Evolutionary conservation across 1,140 invertebrate species (phyloP).

Genomic region (Drusus annulatus): DNA sequence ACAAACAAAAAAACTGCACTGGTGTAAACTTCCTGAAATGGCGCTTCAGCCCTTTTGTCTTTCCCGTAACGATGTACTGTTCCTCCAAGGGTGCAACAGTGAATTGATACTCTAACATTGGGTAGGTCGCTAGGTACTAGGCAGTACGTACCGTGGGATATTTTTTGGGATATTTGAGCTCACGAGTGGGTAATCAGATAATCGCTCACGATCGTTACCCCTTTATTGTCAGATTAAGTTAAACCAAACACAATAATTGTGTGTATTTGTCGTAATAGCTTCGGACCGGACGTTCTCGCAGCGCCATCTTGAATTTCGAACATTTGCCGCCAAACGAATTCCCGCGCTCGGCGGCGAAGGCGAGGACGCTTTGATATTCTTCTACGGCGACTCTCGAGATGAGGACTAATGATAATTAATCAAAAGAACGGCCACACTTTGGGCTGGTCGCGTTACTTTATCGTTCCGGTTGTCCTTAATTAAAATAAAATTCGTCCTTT

Average conservation of each 20-base stretch:
- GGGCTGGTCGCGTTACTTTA: slow-evolving; percentile 23
- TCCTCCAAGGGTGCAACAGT: not conserved
- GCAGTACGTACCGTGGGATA: slow-evolving; percentile 18
- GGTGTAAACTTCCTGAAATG: too few species aligned
- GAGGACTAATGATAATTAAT: slow-evolving; percentile 28
- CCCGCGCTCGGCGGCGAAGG: not conserved
- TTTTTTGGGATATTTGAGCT: slow-evolving; percentile 10
- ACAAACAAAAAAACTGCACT: too few species aligned
- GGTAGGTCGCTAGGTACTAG: too few species aligned
- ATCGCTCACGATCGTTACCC: slow-evolving; percentile 40
- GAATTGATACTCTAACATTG: slow-evolving; percentile 8
- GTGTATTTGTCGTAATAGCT: slow-evolving; percentile 30
- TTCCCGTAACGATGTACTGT: too few species aligned
- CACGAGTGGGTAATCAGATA: slow-evolving; percentile 37
- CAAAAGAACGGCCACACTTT: not conserved
- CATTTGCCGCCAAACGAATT: slow-evolving; percentile 39
- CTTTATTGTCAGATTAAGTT: slow-evolving; percentile 37
- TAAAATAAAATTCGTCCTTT: slow-evolving; percentile 32
- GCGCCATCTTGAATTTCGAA: slow-evolving; percentile 36
- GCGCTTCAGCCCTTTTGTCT: too few species aligned
- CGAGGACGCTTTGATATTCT: slow-evolving; percentile 15
- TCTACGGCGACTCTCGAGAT: slow-evolving; percentile 3
- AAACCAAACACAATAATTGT: slow-evolving; percentile 43
- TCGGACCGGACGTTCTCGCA: slow-evolving; percentile 19
- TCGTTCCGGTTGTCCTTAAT: slow-evolving; percentile 25